A percentile compares a stretch with the other conserved stretches of the same genome.
phyloP scores from a whole-genome alignment of 2,113 vertebrate species.

The Elanoides forficatus region DNA sequence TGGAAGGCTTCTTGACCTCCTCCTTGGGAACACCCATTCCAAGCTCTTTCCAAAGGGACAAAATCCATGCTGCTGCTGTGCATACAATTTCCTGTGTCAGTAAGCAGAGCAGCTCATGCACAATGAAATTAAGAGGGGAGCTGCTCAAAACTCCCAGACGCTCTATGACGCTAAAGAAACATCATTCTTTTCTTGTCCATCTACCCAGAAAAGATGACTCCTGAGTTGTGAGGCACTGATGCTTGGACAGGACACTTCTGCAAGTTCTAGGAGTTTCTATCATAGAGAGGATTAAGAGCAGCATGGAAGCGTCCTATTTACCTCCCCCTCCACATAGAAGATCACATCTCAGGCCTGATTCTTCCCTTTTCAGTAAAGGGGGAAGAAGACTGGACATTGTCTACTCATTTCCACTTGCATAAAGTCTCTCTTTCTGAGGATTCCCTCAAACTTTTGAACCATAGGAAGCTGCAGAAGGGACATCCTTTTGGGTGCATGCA shows the following conservation, averaged over 20 bases:
- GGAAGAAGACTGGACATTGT: background rate
- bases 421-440: background rate
- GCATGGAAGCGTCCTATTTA: background rate
- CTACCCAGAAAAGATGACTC: background rate
- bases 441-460: background rate
- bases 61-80: background rate
- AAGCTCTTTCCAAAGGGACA: background rate
- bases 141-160: background rate
- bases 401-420: background rate
- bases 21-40: background rate
- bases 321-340: background rate
- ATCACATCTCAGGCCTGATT: background rate
- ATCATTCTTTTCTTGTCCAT: background rate
- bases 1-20: background rate
- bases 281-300: background rate
- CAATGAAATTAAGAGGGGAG: background rate
- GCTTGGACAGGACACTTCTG: background rate
- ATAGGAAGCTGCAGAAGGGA: background rate
- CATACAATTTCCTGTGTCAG: accelerated
- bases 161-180: background rate
- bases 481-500: background rate
- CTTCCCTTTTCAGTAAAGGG: background rate
- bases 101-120: background rate
- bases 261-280: background rate
- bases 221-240: background rate